These are phyloP conservation scores for Zaprionus africanus DNA, from an alignment of 1,140 invertebrate genomes.

Conservation along the genomic window DNA sequence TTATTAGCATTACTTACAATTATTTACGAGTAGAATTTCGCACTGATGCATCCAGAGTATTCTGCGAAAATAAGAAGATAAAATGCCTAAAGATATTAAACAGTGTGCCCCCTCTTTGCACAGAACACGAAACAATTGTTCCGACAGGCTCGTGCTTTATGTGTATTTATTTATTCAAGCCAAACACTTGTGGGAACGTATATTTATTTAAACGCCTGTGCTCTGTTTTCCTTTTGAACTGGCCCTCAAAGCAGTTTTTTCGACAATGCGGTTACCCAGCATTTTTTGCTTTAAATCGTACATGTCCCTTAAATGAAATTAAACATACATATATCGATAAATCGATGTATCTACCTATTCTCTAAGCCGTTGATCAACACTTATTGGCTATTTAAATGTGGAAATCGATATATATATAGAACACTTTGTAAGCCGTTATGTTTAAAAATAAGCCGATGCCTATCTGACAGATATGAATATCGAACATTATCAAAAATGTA, in stretches of 20 bases:
- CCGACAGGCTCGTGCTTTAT: conserved; percentile 13
- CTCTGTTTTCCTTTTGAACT: conserved; percentile 28
- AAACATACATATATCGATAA: conserved; percentile 20
- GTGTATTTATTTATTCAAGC: conserved; percentile 42
- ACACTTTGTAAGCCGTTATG: conserved; percentile 27
- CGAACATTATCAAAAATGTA: background rate
- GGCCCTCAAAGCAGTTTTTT: conserved; percentile 45
- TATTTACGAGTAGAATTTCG: conserved; percentile 52
- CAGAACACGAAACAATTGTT: conserved; percentile 40
- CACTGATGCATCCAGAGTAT: conserved; percentile 28
- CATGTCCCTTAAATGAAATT: conserved; percentile 28
- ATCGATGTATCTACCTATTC: too few relatives aligned
- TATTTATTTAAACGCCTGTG: conserved; percentile 20
- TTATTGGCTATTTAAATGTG: too few relatives aligned
- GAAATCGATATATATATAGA: too few relatives aligned
- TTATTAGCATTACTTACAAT: conserved; percentile 62
- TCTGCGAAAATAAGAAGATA: conserved; percentile 34
- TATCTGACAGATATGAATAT: background rate
- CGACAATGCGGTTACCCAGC: background rate
- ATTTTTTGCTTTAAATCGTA: conserved; percentile 21
- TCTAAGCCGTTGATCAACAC: background rate
- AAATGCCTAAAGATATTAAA: conserved; percentile 59
- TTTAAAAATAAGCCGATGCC: background rate
- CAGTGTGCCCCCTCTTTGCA: conserved; percentile 27
- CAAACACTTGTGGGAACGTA: conserved; percentile 11